These are phyloP conservation scores for Tenualosa thibaudeaui DNA, from an alignment of 2,797 vertebrate species.

Conservation along the genomic window DNA sequence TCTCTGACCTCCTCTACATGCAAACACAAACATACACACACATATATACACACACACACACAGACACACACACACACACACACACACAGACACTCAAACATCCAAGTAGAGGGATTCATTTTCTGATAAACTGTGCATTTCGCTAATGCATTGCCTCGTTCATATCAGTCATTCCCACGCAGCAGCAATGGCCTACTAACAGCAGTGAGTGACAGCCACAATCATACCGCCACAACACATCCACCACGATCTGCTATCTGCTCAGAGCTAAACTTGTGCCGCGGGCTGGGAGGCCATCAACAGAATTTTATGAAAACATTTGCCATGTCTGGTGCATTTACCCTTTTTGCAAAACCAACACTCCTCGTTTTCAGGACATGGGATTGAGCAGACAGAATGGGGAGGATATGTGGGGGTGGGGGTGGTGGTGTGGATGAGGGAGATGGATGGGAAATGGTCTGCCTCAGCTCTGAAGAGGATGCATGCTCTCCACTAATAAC, in stretches of 20 bases:
- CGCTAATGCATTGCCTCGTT: constrained; percentile 43
- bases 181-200: constrained; percentile 30
- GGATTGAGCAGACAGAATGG: constrained; percentile 34
- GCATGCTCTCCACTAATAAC: constrained; percentile 61
- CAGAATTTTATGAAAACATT: neutral
- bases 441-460: constrained; percentile 37
- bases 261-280: neutral
- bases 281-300: neutral
- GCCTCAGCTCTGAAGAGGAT: constrained; percentile 57
- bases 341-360: constrained; percentile 24
- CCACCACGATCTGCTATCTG: constrained; percentile 26
- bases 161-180: constrained; percentile 45
- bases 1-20: neutral
- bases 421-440: neutral
- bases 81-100: constrained; percentile 9
- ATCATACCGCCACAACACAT: neutral
- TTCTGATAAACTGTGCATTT: constrained; percentile 53
- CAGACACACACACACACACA: neutral
- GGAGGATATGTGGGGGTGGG: neutral
- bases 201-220: constrained; percentile 32
- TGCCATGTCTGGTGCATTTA: neutral
- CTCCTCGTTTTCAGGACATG: constrained; percentile 38
- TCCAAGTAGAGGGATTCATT: constrained; percentile 48
- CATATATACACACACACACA: neutral
- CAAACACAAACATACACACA: neutral